Percentiles rank a stretch among this genome's conserved stretches.
phyloP scores from a whole-genome alignment of 2,113 vertebrate species.

The Vicugna pacos region DNA sequence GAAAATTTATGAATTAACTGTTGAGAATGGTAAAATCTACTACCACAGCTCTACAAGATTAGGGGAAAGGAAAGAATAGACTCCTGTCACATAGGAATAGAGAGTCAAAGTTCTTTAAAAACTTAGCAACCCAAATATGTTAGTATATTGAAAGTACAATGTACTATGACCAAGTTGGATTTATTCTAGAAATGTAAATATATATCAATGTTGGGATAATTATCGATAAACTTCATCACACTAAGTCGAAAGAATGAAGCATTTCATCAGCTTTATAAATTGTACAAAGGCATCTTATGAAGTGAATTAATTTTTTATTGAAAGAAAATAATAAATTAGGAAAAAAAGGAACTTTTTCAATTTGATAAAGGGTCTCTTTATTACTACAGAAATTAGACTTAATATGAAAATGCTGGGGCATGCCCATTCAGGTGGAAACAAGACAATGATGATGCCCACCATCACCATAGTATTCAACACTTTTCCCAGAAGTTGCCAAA shows the following conservation, averaged over 20 bases:
- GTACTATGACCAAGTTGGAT: background rate
- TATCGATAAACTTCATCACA: background rate
- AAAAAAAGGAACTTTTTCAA: background rate
- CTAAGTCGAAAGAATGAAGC: background rate
- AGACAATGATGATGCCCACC: background rate
- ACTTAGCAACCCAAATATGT: background rate
- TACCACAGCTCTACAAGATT: background rate
- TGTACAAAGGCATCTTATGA: background rate
- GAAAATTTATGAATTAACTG: background rate
- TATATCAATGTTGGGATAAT: background rate
- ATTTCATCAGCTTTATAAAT: background rate
- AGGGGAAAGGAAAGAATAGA: background rate
- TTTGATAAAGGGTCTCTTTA: background rate
- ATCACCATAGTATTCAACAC: background rate
- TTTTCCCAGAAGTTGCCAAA: background rate
- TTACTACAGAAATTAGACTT: background rate
- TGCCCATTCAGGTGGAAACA: background rate
- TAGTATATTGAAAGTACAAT: background rate
- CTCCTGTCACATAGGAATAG: background rate
- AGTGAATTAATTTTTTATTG: background rate
- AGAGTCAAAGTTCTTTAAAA: background rate
- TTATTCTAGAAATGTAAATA: background rate
- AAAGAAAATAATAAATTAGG: background rate
- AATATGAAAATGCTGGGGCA: background rate
- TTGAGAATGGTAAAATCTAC: background rate